Conservation (phyloP, 2,113 vertebrate species). For the Cyanistes caeruleus region DNA sequence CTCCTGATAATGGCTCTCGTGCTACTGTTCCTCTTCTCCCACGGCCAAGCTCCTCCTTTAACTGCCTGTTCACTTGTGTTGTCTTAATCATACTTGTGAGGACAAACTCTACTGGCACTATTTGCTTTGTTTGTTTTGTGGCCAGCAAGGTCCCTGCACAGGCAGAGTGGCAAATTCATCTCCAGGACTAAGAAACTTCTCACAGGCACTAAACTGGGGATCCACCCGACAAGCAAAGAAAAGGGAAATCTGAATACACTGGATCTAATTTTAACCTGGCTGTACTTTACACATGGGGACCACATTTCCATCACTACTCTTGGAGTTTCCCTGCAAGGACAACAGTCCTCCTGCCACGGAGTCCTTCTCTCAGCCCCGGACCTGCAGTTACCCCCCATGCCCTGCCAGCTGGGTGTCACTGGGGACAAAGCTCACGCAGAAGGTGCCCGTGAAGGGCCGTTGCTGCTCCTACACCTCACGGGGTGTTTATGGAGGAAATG, state of each 20-base stretch:
- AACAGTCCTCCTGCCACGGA: neutral
- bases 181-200: neutral
- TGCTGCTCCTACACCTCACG: neutral
- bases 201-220: neutral
- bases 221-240: neutral
- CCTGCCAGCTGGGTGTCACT: neutral
- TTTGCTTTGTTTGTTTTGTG: neutral
- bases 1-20: neutral
- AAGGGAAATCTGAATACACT: neutral
- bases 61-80: neutral
- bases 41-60: conserved; percentile 18
- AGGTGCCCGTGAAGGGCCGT: neutral
- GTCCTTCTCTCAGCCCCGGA: neutral
- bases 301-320: neutral
- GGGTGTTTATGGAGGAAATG: conserved; percentile 18
- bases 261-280: neutral
- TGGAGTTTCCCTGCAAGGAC: neutral
- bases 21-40: neutral
- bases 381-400: accelerated
- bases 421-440: accelerated
- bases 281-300: neutral
- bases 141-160: neutral
- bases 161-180: neutral
- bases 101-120: neutral
- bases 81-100: neutral